These are phyloP conservation scores for Oncorhynchus keta DNA, from an alignment of 2,113 vertebrate genomes.

Conservation along the genomic window DNA sequence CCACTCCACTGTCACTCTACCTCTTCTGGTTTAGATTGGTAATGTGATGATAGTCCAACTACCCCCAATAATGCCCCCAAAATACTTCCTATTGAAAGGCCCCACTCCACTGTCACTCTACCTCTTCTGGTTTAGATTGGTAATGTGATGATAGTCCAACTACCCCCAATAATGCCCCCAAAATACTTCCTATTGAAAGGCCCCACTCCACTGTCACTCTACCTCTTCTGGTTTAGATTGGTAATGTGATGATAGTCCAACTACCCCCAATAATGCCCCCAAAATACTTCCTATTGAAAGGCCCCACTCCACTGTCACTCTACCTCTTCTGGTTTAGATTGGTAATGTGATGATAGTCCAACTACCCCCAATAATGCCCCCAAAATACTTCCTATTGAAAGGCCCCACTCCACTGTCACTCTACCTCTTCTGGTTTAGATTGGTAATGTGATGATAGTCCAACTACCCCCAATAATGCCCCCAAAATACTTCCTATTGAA, in stretches of 20 bases:
- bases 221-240: constrained; percentile 73
- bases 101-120: constrained; percentile 70
- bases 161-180: constrained; percentile 14
- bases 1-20: constrained; percentile 71
- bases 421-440: constrained; percentile 73
- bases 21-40: constrained; percentile 73
- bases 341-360: constrained; percentile 69
- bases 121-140: constrained; percentile 73
- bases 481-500: constrained; percentile 45
- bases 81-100: constrained; percentile 54
- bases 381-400: constrained; percentile 47
- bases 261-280: constrained; percentile 21
- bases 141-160: constrained; percentile 70
- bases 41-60: constrained; percentile 69
- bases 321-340: constrained; percentile 73
- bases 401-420: constrained; percentile 70
- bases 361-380: constrained; percentile 31
- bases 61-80: constrained; percentile 7
- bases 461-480: constrained; percentile 38
- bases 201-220: constrained; percentile 71
- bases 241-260: constrained; percentile 69
- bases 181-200: constrained; percentile 51
- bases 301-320: constrained; percentile 70
- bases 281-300: constrained; percentile 49
- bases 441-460: constrained; percentile 68